Evolutionary conservation across 2,888 invertebrate genomes (phyloP), one percentile per base, ranked within the genome.

Genomic region (Gnatocerus cornutus): DNA sequence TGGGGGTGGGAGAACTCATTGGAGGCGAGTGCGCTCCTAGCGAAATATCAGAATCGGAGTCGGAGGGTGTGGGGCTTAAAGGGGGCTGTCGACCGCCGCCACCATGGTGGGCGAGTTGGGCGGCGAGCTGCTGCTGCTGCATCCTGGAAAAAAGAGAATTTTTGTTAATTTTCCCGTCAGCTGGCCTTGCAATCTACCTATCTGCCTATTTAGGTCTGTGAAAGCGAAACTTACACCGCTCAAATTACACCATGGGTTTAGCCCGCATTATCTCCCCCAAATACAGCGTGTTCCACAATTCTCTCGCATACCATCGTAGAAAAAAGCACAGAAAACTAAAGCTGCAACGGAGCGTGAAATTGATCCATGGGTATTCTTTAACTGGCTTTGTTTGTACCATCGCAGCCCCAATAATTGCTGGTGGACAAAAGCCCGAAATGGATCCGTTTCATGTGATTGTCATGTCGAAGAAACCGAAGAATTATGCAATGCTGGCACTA

Each of bases 21-120:
- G 84, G 84, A 3, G 84, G 83, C 8, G 85, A 85, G 66, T 85
- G 85, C 0, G 85, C 85, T 0, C 83, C 84, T 45, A 86, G 75
- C 7, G 85, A 85, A 71, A 86, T 86, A 79, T 86, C 86, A 13
- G 85, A 85, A 74, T 85, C 85, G 73, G 83, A 83, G 74, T 86
- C 86, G 0, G 86, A 85, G 1, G 85, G 83, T 4, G 84, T 81
- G 29, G 85, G 85, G 67, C 84, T 84, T 21, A 85, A 67, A 3
- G 82, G 81, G 8, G 84, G 83, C 41, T 80, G 81, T 37, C 77
- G 76, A 5, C 78, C 75, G 10, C 78, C 74, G 29, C 80, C 77
- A 7, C 81, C 81, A 71, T 84, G 83, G 30, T 84, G 84, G 41
- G 84, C 76, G 61, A 85, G 82, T 6, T 84, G 84, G 6, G 85